phyloP scores from a whole-genome alignment of 2,113 vertebrate species.

The Antigone vipio region DNA sequence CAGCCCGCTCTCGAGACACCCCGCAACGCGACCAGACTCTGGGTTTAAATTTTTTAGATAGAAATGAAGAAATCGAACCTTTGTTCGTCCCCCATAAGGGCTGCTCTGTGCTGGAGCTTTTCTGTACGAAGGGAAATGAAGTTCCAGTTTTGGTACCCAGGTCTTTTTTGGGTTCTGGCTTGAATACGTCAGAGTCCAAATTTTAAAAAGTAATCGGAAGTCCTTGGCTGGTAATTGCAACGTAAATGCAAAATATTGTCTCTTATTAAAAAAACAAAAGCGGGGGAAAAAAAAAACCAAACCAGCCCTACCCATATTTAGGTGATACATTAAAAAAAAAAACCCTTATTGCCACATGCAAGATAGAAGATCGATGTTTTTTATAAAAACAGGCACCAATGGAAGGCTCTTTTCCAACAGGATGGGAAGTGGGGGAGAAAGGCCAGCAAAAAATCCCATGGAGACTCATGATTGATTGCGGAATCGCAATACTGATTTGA shows the following conservation, averaged over 20 bases:
- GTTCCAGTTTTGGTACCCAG: background rate
- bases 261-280: background rate
- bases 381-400: background rate
- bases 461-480: slow-evolving; percentile 32
- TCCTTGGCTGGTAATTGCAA: too few relatives aligned
- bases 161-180: background rate
- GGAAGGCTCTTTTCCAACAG: background rate
- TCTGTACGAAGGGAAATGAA: background rate
- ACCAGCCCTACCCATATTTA: background rate
- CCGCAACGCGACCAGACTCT: too few relatives aligned
- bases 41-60: background rate
- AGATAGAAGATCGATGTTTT: background rate
- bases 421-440: background rate
- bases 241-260: background rate
- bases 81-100: too few relatives aligned
- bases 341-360: background rate
- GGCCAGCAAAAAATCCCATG: background rate
- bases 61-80: background rate
- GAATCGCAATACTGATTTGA: slow-evolving; percentile 10
- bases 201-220: background rate
- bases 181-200: background rate
- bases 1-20: background rate
- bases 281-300: background rate
- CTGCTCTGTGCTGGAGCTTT: background rate
- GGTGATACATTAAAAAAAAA: background rate